Conservation (phyloP, 92 coral and sea anemone species). For the Phenganax subtilis region DNA sequence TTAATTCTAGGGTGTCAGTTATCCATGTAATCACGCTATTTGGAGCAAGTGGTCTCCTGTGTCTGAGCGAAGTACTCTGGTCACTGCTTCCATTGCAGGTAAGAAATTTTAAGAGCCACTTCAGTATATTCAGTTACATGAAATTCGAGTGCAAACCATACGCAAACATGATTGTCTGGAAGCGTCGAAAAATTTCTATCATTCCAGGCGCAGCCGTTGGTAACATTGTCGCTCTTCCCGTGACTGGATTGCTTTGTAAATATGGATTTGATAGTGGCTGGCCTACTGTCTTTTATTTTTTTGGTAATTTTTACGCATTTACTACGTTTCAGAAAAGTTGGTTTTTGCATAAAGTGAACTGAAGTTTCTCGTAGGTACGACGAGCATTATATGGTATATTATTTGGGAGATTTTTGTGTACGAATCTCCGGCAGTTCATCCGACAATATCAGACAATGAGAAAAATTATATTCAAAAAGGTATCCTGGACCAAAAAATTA, state of each 20-base stretch:
- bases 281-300: slow-evolving; percentile 97
- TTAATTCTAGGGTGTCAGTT: slow-evolving; percentile 78
- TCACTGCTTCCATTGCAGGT: slow-evolving; percentile 96
- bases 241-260: slow-evolving; percentile 79
- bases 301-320: slow-evolving; percentile 58
- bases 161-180: neutral
- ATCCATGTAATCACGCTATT: slow-evolving; percentile 96
- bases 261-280: slow-evolving; percentile 98
- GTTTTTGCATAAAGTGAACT: neutral
- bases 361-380: slow-evolving; percentile 43
- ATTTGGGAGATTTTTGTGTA: slow-evolving; percentile 90
- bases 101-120: neutral
- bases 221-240: slow-evolving; percentile 89
- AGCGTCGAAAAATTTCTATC: neutral
- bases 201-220: slow-evolving; percentile 85
- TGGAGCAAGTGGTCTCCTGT: slow-evolving; percentile 99
- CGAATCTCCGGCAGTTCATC: slow-evolving; percentile 80
- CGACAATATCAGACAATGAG: slow-evolving; percentile 76
- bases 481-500: slow-evolving; percentile 57
- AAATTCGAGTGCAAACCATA: neutral
- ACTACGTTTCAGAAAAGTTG: no score
- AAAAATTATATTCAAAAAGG: slow-evolving; percentile 75
- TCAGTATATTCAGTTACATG: neutral
- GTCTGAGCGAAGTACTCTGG: slow-evolving; percentile 83
- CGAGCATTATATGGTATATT: slow-evolving; percentile 82